A percentile compares a stretch with the other conserved stretches of the same genome.
Evolutionary conservation across 2,888 invertebrate genomes (phyloP).

Genomic region (Apamea epomidion): DNA sequence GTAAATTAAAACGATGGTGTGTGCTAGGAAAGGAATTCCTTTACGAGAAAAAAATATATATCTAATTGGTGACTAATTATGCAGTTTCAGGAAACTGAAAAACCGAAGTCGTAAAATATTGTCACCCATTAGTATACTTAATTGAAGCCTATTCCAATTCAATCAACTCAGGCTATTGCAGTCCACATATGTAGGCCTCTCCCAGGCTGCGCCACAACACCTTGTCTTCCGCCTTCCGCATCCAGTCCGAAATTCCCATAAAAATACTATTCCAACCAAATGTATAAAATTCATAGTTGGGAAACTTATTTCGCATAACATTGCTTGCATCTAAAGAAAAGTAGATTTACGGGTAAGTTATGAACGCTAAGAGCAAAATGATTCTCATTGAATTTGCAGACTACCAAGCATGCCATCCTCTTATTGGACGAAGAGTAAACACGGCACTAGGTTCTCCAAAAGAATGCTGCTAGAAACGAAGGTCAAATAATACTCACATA

Average conservation of each 20-base stretch:
- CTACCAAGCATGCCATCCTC: background rate
- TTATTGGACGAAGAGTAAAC: background rate
- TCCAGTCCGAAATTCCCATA: no score
- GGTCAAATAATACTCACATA: slow-evolving; percentile 89
- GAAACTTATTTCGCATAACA: background rate
- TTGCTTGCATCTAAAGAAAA: background rate
- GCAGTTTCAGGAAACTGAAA: background rate
- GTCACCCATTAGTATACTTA: no score
- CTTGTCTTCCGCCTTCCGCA: no score
- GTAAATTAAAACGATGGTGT: no score
- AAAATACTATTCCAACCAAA: background rate
- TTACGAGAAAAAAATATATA: no score
- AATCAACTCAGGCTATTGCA: no score
- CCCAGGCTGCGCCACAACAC: no score
- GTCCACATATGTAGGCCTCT: no score
- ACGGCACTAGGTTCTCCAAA: background rate
- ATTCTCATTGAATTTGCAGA: background rate
- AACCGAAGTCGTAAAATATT: no score
- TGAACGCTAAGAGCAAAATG: background rate
- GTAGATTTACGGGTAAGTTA: background rate
- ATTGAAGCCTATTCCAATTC: background rate
- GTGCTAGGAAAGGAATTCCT: no score
- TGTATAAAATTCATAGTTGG: background rate
- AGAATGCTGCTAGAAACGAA: background rate
- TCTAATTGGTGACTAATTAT: background rate